Evolutionary conservation across 2,888 invertebrate genomes (phyloP).

Genomic region (Gortyna flavago): DNA sequence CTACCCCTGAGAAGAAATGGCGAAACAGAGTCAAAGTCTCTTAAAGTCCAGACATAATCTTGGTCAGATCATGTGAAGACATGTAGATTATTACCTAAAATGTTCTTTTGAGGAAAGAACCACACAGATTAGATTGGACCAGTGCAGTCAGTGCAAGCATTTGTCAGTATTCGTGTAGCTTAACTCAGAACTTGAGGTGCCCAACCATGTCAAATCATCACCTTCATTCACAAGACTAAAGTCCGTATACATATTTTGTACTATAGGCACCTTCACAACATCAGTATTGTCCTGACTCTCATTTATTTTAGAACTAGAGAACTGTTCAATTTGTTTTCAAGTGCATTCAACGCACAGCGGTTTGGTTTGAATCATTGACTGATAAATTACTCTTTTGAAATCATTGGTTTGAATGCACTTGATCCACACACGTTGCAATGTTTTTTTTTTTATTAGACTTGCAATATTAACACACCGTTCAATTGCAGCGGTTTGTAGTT

Average conservation of each 20-base stretch:
- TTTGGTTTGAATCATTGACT: not conserved
- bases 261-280: not conserved
- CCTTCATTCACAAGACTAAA: not conserved
- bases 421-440: not conserved
- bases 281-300: not conserved
- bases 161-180: not conserved
- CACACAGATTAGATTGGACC: not conserved
- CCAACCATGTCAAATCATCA: not conserved
- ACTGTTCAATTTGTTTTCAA: not conserved
- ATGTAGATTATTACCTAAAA: no score
- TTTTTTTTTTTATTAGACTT: not conserved
- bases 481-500: not conserved
- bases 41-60: no score
- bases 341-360: not conserved
- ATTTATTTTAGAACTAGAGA: not conserved
- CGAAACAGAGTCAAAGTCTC: no score
- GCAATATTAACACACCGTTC: not conserved
- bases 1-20: no score
- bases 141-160: not conserved
- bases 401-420: not conserved
- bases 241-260: not conserved
- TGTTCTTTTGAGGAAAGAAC: no score
- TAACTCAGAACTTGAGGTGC: no score
- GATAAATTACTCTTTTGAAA: no score
- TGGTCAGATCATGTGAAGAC: no score